These are phyloP conservation scores for Sericinus montela DNA, from an alignment of 2,888 invertebrate species.

Conservation along the genomic window DNA sequence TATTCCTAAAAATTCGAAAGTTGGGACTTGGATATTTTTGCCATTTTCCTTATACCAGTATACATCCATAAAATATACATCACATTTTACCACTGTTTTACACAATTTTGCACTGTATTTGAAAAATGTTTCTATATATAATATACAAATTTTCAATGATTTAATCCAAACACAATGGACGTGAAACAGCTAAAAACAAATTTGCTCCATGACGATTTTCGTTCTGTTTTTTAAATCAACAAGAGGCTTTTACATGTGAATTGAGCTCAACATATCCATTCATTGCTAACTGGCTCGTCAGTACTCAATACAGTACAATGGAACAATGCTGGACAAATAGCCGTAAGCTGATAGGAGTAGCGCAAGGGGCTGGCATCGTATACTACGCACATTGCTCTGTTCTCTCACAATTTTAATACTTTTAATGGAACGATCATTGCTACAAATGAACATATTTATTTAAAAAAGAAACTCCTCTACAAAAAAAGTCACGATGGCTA, in stretches of 20 bases:
- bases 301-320: not conserved
- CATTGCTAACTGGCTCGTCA: constrained; percentile 13
- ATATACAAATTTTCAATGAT: too few relatives aligned
- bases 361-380: not conserved
- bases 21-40: too few relatives aligned
- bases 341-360: constrained; percentile 4
- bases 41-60: too few relatives aligned
- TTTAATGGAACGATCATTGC: not conserved
- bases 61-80: too few relatives aligned
- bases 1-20: too few relatives aligned
- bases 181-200: not conserved
- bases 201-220: not conserved
- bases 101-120: too few relatives aligned
- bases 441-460: too few relatives aligned
- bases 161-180: not conserved
- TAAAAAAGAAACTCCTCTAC: too few relatives aligned
- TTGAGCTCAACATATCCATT: constrained; percentile 13
- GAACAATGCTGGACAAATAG: constrained; percentile 16
- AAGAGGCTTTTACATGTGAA: not conserved
- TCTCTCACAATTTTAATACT: not conserved
- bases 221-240: not conserved
- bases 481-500: too few relatives aligned
- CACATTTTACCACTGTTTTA: too few relatives aligned
- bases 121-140: too few relatives aligned
- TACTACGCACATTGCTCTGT: not conserved